Evolutionary conservation across 2,888 invertebrate genomes (phyloP).

Genomic region (Hanleya hanleyi): DNA sequence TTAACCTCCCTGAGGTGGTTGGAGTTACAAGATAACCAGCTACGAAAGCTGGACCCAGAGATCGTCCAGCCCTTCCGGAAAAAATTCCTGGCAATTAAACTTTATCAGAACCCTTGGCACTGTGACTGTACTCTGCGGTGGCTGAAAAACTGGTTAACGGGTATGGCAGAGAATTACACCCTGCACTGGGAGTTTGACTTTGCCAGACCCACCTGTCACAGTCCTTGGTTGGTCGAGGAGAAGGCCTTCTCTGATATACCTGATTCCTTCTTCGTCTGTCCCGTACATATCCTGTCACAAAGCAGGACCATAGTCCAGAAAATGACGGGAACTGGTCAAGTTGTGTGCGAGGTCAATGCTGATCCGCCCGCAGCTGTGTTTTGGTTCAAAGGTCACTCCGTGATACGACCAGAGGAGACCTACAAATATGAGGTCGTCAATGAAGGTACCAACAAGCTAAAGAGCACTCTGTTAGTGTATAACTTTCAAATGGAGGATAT

Average conservation of each 20-base stretch:
- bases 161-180: constrained; percentile 33
- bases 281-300: constrained; percentile 57
- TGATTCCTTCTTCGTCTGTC: constrained; percentile 53
- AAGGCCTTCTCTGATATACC: constrained; percentile 47
- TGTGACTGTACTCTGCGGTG: constrained; percentile 64
- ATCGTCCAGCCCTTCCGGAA: constrained; percentile 48
- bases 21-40: constrained; percentile 57
- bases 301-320: constrained; percentile 43
- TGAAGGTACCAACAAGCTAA: constrained; percentile 33
- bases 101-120: constrained; percentile 63
- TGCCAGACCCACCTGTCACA: constrained; percentile 49
- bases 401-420: constrained; percentile 32
- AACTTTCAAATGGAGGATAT: constrained; percentile 55
- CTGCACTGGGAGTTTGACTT: constrained; percentile 50
- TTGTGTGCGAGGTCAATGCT: constrained; percentile 51
- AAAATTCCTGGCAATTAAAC: constrained; percentile 46
- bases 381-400: constrained; percentile 51
- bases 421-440: constrained; percentile 44
- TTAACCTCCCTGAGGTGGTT: constrained; percentile 37
- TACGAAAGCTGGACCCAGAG: constrained; percentile 46
- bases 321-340: constrained; percentile 37
- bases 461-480: constrained; percentile 47
- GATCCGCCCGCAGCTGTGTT: constrained; percentile 52
- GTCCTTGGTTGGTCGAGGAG: constrained; percentile 49
- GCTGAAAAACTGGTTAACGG: constrained; percentile 55